Base-by-base conservation (phyloP, 1,140 invertebrate species). In the Spodoptera frugiperda region DNA sequence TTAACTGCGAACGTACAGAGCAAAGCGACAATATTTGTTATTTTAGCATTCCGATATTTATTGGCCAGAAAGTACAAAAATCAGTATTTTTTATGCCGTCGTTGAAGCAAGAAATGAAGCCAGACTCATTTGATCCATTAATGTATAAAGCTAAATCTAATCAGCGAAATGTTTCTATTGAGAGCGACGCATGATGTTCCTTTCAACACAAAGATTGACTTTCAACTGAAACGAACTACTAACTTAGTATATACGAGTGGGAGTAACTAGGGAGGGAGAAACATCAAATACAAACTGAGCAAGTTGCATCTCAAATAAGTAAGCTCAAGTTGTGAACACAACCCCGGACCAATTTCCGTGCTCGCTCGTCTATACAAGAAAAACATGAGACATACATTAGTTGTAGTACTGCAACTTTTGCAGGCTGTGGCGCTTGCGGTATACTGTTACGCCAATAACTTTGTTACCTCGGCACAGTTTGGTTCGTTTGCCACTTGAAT, bases 361-460 rank as follows among this genome's bases (percentile, higher is more conserved):
- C 30, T 11, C 15, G 4, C 57, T 6, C 30, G 57, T 14, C 15
- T 39, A 63, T 4, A 33, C 10, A 63, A 63, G 59, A 44, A 63
- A 61, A 63, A 63, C 59, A 63, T 19, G 59, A 63, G 15, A 44
- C 10, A 19, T 63, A 63, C 33, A 15, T 61, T 39, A 57, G 30
- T 39, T 61, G 57, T 39, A 1, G 6, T 25, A 10, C 30, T 61
- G 30, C n/a, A 61, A 39, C n/a, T 61, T 61, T 12, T 15, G 25
- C 30, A 59, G 25, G 15, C n/a, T 59, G 55, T 59, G 55, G 30
- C 55, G 33, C 15, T 59, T n/a, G 55, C 55, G 53, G 53, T 59
- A 14, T 33, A 21, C 30, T 30, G 53, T 9, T 59, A 14, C 3
- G 57, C 57, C 57, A 15, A 39, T 15, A 39, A 33, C 30, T 61